Conservation (phyloP, 2,797 vertebrate species). For the Argyrosomus regius region DNA sequence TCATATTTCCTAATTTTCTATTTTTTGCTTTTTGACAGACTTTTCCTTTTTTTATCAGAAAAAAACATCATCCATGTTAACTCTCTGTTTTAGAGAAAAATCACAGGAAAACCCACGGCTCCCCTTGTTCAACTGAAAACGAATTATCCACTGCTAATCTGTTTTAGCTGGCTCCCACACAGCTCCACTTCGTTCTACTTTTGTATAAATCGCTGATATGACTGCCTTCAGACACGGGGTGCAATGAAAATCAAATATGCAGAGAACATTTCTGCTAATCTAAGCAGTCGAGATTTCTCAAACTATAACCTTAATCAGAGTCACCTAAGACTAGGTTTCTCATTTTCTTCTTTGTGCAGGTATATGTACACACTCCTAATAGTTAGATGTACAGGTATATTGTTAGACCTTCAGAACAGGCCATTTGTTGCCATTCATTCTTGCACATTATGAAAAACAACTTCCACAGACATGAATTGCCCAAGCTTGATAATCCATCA, state of each 20-base stretch:
- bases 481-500: slow-evolving; percentile 4
- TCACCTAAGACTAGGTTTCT: slow-evolving; percentile 7
- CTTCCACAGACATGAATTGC: slow-evolving; percentile 3
- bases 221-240: slow-evolving; percentile 41
- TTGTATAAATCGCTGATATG: slow-evolving; percentile 38
- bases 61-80: not conserved
- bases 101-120: slow-evolving; percentile 21
- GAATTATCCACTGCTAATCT: slow-evolving; percentile 54
- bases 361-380: not conserved
- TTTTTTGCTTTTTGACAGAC: not conserved
- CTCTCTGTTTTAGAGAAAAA: slow-evolving; percentile 21
- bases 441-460: slow-evolving; percentile 8
- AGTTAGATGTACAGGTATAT: not conserved
- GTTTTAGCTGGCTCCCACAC: slow-evolving; percentile 47
- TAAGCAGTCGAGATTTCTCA: slow-evolving; percentile 10
- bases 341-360: not conserved
- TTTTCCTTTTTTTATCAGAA: slow-evolving; percentile 1
- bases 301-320: slow-evolving; percentile 9
- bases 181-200: slow-evolving; percentile 34
- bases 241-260: slow-evolving; percentile 51
- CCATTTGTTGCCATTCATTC: slow-evolving; percentile 1
- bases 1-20: not conserved
- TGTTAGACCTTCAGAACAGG: not conserved
- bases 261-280: slow-evolving; percentile 29
- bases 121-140: slow-evolving; percentile 38